These are phyloP conservation scores for Philotrypesis tridentata DNA, from an alignment of 1,140 invertebrate species.

Conservation along the genomic window DNA sequence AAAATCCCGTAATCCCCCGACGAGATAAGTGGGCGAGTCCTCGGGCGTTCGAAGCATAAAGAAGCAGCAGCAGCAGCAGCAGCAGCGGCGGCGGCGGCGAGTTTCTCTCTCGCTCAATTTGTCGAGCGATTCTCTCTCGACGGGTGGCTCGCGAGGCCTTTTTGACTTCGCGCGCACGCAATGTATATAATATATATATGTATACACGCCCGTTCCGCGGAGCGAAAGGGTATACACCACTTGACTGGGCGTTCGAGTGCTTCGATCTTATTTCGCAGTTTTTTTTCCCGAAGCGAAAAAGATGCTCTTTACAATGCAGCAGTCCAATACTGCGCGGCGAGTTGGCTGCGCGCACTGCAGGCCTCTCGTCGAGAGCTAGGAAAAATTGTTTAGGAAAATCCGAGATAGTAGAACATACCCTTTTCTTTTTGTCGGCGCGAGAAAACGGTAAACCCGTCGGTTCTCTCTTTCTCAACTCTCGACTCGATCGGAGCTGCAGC, in stretches of 20 bases:
- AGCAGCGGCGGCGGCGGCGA: background rate
- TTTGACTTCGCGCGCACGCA: background rate
- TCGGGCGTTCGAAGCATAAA: background rate
- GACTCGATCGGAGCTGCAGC: background rate
- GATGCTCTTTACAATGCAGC: no score
- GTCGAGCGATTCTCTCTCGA: background rate
- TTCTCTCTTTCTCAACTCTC: background rate
- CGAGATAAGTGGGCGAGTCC: background rate
- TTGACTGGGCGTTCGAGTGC: background rate
- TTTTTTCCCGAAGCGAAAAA: no score
- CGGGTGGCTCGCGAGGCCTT: background rate
- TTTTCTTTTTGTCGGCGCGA: background rate
- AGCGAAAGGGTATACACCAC: background rate
- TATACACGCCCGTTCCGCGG: no score
- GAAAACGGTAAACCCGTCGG: background rate
- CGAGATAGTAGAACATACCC: background rate
- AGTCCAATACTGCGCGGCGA: no score
- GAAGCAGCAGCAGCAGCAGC: background rate
- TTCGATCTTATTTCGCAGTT: background rate
- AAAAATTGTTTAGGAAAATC: no score
- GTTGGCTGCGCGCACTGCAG: no score
- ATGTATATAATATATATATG: no score
- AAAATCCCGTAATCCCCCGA: slow-evolving; percentile 44
- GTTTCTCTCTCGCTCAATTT: slow-evolving; percentile 15
- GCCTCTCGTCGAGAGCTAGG: no score